Evolutionary conservation across 1,140 invertebrate species (phyloP).

Genomic region (Tetramorium alpestre): DNA sequence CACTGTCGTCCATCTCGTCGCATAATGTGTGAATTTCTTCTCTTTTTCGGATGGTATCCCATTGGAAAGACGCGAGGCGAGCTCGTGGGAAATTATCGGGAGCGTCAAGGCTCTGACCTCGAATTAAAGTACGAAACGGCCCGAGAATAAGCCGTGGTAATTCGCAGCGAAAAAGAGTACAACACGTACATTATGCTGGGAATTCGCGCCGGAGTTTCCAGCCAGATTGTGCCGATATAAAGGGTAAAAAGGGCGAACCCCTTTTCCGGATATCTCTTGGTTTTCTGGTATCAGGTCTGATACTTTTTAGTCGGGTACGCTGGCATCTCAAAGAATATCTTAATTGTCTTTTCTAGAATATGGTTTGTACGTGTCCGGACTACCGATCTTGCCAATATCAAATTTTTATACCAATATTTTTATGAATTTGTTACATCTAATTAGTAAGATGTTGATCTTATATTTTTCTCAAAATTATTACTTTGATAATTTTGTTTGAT

Average conservation of each 20-base stretch:
- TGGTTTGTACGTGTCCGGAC: neutral
- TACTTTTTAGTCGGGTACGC: neutral
- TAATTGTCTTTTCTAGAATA: slow-evolving; percentile 20
- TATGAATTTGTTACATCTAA: neutral
- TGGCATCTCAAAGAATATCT: neutral
- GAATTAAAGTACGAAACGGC: slow-evolving; percentile 38
- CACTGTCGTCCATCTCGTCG: slow-evolving; percentile 5
- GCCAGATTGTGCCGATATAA: slow-evolving; percentile 39
- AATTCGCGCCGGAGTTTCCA: slow-evolving; percentile 24
- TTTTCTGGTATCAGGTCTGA: neutral
- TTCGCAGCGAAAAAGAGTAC: slow-evolving; percentile 3
- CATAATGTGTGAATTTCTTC: neutral
- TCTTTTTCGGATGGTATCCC: neutral
- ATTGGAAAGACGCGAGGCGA: neutral
- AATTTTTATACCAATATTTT: neutral
- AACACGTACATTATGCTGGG: slow-evolving; percentile 13
- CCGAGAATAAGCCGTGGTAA: slow-evolving; percentile 41
- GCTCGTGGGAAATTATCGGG: slow-evolving; percentile 43
- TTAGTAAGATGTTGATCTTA: neutral
- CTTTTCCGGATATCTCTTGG: neutral
- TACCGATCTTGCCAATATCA: neutral
- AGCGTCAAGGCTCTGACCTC: slow-evolving; percentile 37
- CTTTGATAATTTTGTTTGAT: neutral
- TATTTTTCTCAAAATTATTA: neutral
- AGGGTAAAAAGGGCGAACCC: slow-evolving; percentile 7